Conservation (phyloP, 2,888 invertebrate species). For the Drosophila flavopinicola region DNA sequence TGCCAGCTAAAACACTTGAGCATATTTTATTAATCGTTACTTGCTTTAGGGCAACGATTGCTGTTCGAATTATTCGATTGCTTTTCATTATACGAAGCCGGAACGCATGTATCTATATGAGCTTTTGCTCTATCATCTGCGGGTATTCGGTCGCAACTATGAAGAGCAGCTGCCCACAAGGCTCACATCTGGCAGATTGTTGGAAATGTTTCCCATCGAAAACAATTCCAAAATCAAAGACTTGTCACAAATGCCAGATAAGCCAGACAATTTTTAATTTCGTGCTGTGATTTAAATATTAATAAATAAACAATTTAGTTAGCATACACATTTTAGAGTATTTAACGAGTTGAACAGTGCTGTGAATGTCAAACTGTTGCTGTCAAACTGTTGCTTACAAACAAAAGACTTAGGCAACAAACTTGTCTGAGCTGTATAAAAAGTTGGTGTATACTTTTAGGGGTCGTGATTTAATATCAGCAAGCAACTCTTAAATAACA, state of each 20-base stretch:
- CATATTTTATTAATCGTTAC: background rate
- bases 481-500: background rate
- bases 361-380: conserved; percentile 1
- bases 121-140: conserved; percentile 95
- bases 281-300: conserved; percentile 29
- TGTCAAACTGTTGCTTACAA: conserved; percentile 18
- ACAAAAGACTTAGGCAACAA: conserved; percentile 66
- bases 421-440: conserved; percentile 16
- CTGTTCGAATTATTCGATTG: conserved; percentile 96
- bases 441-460: conserved; percentile 39
- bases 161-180: conserved; percentile 36
- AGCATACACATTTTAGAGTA: no score
- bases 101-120: conserved; percentile 97
- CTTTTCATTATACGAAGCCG: conserved; percentile 96
- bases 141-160: conserved; percentile 87
- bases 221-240: conserved; percentile 53
- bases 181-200: conserved; percentile 44
- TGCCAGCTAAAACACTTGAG: background rate
- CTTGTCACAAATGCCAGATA: conserved; percentile 50
- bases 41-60: conserved; percentile 90
- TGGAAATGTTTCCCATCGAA: conserved; percentile 58
- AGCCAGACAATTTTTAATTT: conserved; percentile 65
- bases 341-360: no score
- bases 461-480: background rate
- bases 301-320: no score